Conservation (phyloP, 1,140 invertebrate species). For the Diabrotica undecimpunctata region DNA sequence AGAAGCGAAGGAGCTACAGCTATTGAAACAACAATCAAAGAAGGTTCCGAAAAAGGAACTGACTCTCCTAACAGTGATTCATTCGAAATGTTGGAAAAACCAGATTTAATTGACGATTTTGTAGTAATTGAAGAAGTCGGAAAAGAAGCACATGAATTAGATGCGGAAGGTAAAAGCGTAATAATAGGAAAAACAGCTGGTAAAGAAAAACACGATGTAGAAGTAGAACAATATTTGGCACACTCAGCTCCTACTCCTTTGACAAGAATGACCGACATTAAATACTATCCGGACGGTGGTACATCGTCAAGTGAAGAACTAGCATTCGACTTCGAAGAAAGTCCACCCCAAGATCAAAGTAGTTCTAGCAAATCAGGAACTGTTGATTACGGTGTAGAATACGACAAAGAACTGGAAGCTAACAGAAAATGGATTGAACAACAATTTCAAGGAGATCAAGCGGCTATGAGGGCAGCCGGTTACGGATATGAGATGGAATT, state of each 20-base stretch:
- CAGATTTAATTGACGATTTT: constrained; percentile 80
- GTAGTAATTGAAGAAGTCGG: constrained; percentile 83
- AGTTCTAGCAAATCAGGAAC: constrained; percentile 53
- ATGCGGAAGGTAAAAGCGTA: constrained; percentile 76
- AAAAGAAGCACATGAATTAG: constrained; percentile 75
- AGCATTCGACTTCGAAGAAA: constrained; percentile 74
- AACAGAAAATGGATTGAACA: constrained; percentile 86
- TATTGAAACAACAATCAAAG: constrained; percentile 53
- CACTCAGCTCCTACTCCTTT: constrained; percentile 58
- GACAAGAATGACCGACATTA: constrained; percentile 54
- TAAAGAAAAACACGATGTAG: constrained; percentile 61
- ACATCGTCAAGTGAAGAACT: constrained; percentile 57
- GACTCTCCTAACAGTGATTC: constrained; percentile 84
- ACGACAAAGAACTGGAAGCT: constrained; percentile 61
- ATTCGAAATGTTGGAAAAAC: constrained; percentile 83
- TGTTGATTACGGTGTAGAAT: constrained; percentile 46
- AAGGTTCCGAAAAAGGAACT: constrained; percentile 52
- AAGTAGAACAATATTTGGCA: constrained; percentile 70
- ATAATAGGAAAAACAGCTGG: constrained; percentile 54
- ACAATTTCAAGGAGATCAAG: constrained; percentile 69
- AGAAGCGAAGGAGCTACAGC: constrained; percentile 52
- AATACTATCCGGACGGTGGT: constrained; percentile 49
- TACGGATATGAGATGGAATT: constrained; percentile 69
- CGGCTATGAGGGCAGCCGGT: constrained; percentile 60
- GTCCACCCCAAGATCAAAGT: constrained; percentile 54